phyloP scores from a whole-genome alignment of 2,888 invertebrate genomes.

The Microctonus aethiopoides region DNA sequence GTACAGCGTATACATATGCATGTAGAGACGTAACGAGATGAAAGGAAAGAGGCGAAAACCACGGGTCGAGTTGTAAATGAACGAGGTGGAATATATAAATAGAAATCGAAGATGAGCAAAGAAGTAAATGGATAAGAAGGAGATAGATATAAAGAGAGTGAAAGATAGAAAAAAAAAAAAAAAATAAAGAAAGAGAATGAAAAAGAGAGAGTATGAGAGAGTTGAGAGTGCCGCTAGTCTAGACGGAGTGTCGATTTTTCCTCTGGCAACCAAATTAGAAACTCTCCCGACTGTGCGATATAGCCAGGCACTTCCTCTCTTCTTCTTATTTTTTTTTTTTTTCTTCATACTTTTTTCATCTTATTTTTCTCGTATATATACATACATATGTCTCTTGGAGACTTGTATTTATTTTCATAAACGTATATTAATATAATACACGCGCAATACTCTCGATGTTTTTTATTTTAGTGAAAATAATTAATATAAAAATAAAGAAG shows the following conservation, averaged over 20 bases:
- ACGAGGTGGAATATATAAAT: slow-evolving; percentile 65
- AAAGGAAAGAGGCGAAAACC: slow-evolving; percentile 58
- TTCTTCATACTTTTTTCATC: slow-evolving; percentile 27
- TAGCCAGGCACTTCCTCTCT: slow-evolving; percentile 22
- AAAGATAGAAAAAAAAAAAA: slow-evolving; percentile 35
- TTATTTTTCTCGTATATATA: background rate
- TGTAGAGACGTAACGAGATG: slow-evolving; percentile 62
- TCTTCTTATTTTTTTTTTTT: slow-evolving; percentile 28
- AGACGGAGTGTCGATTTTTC: slow-evolving; percentile 60
- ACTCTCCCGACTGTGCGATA: slow-evolving; percentile 38
- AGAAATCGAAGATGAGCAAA: slow-evolving; percentile 53
- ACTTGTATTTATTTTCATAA: background rate
- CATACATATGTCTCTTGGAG: background rate
- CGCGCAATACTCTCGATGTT: background rate
- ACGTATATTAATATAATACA: background rate
- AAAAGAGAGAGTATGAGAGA: slow-evolving; percentile 34
- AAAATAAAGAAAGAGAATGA: slow-evolving; percentile 22
- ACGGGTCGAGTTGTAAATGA: slow-evolving; percentile 46
- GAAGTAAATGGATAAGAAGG: slow-evolving; percentile 25
- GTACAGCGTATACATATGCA: slow-evolving; percentile 31
- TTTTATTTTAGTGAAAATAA: slow-evolving; percentile 16
- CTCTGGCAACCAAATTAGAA: slow-evolving; percentile 54
- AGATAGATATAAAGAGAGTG: slow-evolving; percentile 30
- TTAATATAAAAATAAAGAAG: slow-evolving; percentile 48
- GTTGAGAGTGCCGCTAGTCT: slow-evolving; percentile 45